Conservation (phyloP, 1,140 invertebrate genomes). For the Mylabris phalerata region DNA sequence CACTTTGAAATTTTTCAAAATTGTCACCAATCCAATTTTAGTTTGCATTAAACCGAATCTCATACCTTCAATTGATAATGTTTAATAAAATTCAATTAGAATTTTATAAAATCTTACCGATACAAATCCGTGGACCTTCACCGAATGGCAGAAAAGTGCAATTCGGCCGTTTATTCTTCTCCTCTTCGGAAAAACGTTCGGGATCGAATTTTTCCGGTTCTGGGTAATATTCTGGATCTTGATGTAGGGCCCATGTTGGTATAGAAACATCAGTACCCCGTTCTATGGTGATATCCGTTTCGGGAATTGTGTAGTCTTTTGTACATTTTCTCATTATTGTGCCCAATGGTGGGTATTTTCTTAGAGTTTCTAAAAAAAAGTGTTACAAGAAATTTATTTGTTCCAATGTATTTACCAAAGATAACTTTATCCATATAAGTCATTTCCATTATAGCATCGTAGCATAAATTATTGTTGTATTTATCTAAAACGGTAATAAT, state of each 20-base stretch:
- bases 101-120: conserved; percentile 33
- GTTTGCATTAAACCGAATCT: conserved; percentile 44
- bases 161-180: conserved; percentile 32
- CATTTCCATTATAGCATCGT: conserved; percentile 52
- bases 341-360: conserved; percentile 48
- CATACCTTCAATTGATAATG: conserved; percentile 42
- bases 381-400: background rate
- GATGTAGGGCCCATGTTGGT: conserved; percentile 54
- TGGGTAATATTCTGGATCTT: conserved; percentile 50
- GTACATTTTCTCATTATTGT: conserved; percentile 46
- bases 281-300: conserved; percentile 38
- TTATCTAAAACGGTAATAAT: conserved; percentile 42
- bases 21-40: conserved; percentile 42
- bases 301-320: conserved; percentile 43
- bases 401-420: conserved; percentile 39
- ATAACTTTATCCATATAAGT: conserved; percentile 35
- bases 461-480: conserved; percentile 46
- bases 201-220: conserved; percentile 63
- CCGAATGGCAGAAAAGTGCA: conserved; percentile 51
- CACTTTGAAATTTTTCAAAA: conserved; percentile 41
- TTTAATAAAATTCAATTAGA: background rate
- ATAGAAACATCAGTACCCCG: conserved; percentile 54
- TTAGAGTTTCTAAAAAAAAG: conserved; percentile 47
- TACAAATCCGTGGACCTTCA: conserved; percentile 52
- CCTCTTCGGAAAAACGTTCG: conserved; percentile 54